phyloP scores from a whole-genome alignment of 2,797 vertebrate genomes.

The Percopsis omiscomaycus region DNA sequence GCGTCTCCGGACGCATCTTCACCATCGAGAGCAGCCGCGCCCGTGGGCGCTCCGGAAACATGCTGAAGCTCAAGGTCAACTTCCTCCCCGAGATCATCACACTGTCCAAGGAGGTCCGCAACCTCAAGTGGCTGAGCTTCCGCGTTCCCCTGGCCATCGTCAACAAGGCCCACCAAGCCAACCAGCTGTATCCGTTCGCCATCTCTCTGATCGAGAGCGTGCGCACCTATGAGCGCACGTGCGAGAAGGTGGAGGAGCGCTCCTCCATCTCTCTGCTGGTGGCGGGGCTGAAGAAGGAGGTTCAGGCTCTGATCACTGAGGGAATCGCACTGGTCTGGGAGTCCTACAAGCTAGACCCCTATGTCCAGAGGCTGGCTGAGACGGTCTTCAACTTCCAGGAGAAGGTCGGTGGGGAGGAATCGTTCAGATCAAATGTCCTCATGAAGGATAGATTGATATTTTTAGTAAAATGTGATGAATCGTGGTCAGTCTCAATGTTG shows the following conservation, averaged over 20 bases:
- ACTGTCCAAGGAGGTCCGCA: constrained; percentile 96
- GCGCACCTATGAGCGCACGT: constrained; percentile 94
- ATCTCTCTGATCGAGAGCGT: constrained; percentile 98
- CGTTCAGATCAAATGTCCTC: not conserved
- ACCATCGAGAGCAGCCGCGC: constrained; percentile 94
- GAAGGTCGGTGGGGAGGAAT: constrained; percentile 79
- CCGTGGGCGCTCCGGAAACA: constrained; percentile 88
- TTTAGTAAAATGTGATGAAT: not conserved
- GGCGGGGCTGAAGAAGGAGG: constrained; percentile 95
- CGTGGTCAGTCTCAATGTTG: not conserved
- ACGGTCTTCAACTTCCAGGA: constrained; percentile 99
- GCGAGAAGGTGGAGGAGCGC: constrained; percentile 97
- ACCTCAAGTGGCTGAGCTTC: constrained; percentile 98
- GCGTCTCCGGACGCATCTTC: constrained; percentile 96
- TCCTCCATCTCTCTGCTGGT: constrained; percentile 91
- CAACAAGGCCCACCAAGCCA: constrained; percentile 99
- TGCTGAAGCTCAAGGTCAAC: constrained; percentile 97
- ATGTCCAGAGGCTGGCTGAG: constrained; percentile 95
- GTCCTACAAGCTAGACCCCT: constrained; percentile 97
- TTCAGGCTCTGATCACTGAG: constrained; percentile 92
- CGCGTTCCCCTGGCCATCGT: constrained; percentile 96
- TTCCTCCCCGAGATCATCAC: constrained; percentile 99
- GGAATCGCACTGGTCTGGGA: constrained; percentile 97
- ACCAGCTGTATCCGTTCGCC: constrained; percentile 97
- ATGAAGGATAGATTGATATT: not conserved